Evolutionary conservation across 1,140 invertebrate genomes (phyloP), one percentile per base, ranked within the genome.

Genomic region (Lysiphlebus fabarum): DNA sequence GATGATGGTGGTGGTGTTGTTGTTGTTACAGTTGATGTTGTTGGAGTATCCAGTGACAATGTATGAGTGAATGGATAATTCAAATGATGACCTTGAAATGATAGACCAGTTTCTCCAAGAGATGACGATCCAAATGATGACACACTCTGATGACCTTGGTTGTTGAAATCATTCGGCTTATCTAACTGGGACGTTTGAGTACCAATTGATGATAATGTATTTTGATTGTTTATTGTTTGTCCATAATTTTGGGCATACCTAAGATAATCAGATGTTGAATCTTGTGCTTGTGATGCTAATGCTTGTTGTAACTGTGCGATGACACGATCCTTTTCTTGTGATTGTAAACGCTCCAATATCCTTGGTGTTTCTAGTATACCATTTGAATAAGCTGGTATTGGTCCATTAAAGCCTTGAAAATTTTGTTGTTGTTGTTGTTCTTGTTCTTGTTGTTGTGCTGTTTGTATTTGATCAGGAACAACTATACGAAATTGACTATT

Each of bases 281-380:
- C 65, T 41, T 61, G 66, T 26, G 17, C 4, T 12, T 8, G 10
- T 40, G 44, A 53, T 0, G 63, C 56, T 0, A 79, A 54, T 0
- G 70, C 71, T 4, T 67, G 69, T 33, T 74, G 76, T n/a, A 79
- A 48, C 33, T 78, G 67, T 1, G 65, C 48, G 43, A 78, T 77
- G 48, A 77, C 14, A 43, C 73, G 67, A 43, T 77, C 73, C 50
- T 76, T 76, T 36, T 79, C 73, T 17, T 71, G 44, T 5, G 73
- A 74, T 33, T 76, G 69, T 33, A 77, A 70, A 26, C 72, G 71
- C 34, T 70, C 58, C 2, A 74, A 53, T n/a, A 70, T 65, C 7
- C 72, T 69, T 9, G 68, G 68, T n/a, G 64, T 56, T 40, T 62
- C 72, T 9, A 77, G 50, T 7, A 71, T 66, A 33, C 71, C 77